Base-by-base conservation (phyloP, 2,888 invertebrate genomes). In the Itoplectis maculator region DNA sequence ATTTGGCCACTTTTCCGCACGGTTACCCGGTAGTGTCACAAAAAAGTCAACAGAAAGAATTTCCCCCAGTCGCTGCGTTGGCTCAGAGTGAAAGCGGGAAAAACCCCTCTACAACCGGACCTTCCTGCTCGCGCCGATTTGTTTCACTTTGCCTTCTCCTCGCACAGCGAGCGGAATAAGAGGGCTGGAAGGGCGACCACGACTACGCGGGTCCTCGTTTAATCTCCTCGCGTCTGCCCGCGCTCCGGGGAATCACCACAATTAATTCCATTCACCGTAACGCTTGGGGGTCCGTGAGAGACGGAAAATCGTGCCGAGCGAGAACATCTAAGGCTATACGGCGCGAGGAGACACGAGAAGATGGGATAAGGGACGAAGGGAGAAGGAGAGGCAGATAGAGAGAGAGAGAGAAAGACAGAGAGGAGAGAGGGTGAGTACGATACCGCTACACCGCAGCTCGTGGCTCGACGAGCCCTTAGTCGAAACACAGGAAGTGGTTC, bases 221-320 rank as follows among this genome's bases (percentile, higher is more conserved):
- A 81, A 81, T 81, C 82, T 82, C 69, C 40, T 75, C 47, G 61
- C 73, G 23, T 54, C 47, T 15, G 37, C 20, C 42, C 29, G 63
- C 54, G 59, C 54, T 35, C 56, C 35, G 74, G 54, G 3, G 73
- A 82, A 79, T 82, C 78, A 79, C 82, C 82, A 65, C 82, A 79
- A 82, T 79, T 82, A 82, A 82, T 82, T 79, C 75, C 70, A 63
- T 82, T 82, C 75, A 37, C 69, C 63, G 82, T 70, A 63, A 69
- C 37, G 59, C 47, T 20, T 29, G 66, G 29, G 66, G 40, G 9
- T 13, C 11, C 47, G 20, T 23, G 49, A 45, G 68, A 73, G 76
- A 75, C 47, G 51, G 79, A 69, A 65, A 77, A 72, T 29, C 66
- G 65, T 72, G 72, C 63, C 70, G 54, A 78, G 75, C 70, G 78